These are phyloP conservation scores for Toxotes chatareus DNA, from an alignment of 2,113 vertebrate genomes.

Conservation along the genomic window DNA sequence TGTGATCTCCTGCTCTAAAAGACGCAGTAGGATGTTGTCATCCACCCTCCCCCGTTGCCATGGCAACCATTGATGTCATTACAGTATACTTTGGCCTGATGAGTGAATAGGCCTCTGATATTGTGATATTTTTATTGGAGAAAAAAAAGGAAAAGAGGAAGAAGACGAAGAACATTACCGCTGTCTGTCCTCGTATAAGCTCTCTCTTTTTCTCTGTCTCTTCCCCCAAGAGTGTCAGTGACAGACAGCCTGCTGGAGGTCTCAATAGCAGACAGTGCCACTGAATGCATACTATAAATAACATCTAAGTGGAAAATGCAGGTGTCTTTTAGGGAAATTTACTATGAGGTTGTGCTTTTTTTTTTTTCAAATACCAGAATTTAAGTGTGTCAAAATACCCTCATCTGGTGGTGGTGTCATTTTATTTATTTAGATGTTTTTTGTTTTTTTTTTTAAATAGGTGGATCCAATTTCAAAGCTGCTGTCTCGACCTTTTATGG, in stretches of 20 bases:
- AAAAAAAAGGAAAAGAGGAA: too few species aligned
- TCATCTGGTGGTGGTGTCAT: not conserved
- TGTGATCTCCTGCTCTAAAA: conserved; percentile 68
- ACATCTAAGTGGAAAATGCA: conserved; percentile 40
- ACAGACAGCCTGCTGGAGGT: conserved; percentile 57
- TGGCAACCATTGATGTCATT: conserved; percentile 83
- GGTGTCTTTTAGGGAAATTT: conserved; percentile 20
- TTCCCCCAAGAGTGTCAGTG: conserved; percentile 37
- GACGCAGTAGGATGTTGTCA: conserved; percentile 77
- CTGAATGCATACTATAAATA: conserved; percentile 67
- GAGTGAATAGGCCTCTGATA: conserved; percentile 61
- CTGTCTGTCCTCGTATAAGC: conserved; percentile 38
- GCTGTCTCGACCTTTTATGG: not conserved
- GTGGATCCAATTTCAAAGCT: not conserved
- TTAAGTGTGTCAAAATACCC: not conserved
- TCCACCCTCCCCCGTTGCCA: conserved; percentile 74
- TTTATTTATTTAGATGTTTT: not conserved
- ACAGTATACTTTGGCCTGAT: conserved; percentile 67
- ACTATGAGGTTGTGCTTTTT: not conserved
- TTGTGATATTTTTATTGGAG: conserved; percentile 56
- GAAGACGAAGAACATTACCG: conserved; percentile 22
- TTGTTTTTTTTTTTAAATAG: not conserved
- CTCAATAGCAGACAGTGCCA: conserved; percentile 43
- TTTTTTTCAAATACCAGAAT: not conserved
- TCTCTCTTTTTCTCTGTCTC: conserved; percentile 14